Conservation (phyloP, 2,797 vertebrate genomes). For the Crocodylus rhombifer region DNA sequence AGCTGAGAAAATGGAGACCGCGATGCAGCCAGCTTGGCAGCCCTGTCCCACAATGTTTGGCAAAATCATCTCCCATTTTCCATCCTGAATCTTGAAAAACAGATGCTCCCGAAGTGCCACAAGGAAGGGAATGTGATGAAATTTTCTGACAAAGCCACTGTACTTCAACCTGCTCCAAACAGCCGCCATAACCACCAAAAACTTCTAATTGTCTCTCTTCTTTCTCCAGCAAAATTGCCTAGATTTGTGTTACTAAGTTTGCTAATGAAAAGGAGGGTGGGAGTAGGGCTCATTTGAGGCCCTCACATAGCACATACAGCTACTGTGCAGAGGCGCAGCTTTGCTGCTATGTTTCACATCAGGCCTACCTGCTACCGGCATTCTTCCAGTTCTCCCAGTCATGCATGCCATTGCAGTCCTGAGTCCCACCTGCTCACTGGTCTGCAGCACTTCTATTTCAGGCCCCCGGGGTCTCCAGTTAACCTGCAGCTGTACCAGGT, state of each 20-base stretch:
- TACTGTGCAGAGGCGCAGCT: constrained; percentile 6
- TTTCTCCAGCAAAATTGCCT: neutral
- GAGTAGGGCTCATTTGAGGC: neutral
- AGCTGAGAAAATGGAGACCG: neutral
- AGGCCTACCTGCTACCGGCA: neutral
- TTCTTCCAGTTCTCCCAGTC: accelerated
- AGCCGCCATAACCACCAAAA: neutral
- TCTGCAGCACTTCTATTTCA: neutral
- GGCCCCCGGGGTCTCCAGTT: neutral
- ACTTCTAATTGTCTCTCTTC: neutral
- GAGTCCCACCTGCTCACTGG: neutral
- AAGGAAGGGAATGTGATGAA: neutral
- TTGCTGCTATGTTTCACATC: neutral
- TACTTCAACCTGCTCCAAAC: neutral
- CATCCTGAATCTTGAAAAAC: neutral
- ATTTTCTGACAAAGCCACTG: neutral
- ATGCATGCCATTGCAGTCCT: too few species aligned
- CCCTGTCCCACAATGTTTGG: neutral
- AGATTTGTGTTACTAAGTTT: neutral
- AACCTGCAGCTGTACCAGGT: too few species aligned
- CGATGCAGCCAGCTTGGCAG: neutral
- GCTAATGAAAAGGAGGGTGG: neutral
- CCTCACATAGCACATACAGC: neutral
- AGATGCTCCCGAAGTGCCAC: neutral
- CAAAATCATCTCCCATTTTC: neutral